Evolutionary conservation across 2,113 vertebrate species (phyloP), one percentile per base, ranked within the genome.

Genomic region (Verasper variegatus): DNA sequence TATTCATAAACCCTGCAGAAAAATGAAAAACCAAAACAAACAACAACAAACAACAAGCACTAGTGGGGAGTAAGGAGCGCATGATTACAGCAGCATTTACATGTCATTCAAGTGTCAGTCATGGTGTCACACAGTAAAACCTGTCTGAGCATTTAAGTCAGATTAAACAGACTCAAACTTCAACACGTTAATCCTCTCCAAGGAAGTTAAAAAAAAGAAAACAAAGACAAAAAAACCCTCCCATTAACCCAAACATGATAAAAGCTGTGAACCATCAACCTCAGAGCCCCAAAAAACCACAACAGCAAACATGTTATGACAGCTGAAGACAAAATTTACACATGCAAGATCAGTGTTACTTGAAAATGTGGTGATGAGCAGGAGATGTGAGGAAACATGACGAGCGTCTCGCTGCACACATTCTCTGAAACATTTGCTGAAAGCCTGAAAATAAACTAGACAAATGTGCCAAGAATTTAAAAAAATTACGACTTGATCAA

Each of bases 401-500:
- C 17, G 45, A 31, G 61, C 7, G 18, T 10, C 18, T 14, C 17
- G 20, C 40, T 17, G 63, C 15, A 68, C 18, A 47, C 40, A 23
- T 6, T 8, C 61, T 54, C 27, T 63, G 57, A 55, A 3, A 65
- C 8, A 9, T 69, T 13, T 37, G 49, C 9, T 52, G 12, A 65
- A n/a, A 55, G 56, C 21, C 37, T 58, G 51, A 27, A 60, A 61
- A 57, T 59, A 45, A 61, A 21, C 57, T n/a, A n/a, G 18, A 17
- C 21, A 74, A 23, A 78, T 45, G 31, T 20, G 14, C 18, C 27
- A 52, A 23, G 59, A 40, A n/a, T 27, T 49, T 64, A 35, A 11
- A 14, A 20, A 35, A 54, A 72, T 56, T 10, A 56, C 5, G 9
- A 47, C 24, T 17, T 70, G 69, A 78, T 78, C 37, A 77, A 74